These are phyloP conservation scores for Gavia stellata DNA, from an alignment of 2,113 vertebrate genomes.

Conservation along the genomic window DNA sequence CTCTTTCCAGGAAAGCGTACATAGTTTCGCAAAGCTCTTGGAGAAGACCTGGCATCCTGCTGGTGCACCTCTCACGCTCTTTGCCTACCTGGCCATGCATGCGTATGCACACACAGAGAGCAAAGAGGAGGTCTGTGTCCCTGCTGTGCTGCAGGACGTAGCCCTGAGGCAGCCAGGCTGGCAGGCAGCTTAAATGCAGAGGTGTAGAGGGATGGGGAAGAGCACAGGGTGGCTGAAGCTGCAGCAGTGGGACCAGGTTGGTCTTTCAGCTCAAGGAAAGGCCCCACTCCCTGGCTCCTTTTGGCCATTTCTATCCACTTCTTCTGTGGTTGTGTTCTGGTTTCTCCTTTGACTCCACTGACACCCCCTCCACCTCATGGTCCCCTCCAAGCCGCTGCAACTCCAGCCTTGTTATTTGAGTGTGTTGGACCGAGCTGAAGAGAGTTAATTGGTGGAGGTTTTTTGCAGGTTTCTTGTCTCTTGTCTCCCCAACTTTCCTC, in stretches of 20 bases:
- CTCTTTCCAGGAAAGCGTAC: not conserved
- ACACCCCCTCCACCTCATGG: not conserved
- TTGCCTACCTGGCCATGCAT: not conserved
- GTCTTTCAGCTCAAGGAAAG: not conserved
- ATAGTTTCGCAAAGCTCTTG: not conserved
- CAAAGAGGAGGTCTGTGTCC: not conserved
- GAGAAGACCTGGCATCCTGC: not conserved
- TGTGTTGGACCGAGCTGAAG: not conserved
- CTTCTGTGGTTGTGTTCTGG: not conserved
- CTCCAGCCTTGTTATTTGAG: not conserved
- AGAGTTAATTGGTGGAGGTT: not conserved
- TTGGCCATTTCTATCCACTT: not conserved
- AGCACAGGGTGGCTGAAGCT: not conserved
- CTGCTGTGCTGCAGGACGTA: not conserved
- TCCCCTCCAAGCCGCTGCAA: not conserved
- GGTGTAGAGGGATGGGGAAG: not conserved
- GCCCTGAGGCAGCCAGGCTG: not conserved
- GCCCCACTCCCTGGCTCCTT: not conserved
- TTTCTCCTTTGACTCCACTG: not conserved
- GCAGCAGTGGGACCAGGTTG: not conserved
- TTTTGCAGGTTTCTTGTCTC: not conserved
- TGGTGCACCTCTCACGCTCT: accelerated
- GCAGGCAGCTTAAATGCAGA: not conserved
- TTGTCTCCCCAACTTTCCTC: not conserved
- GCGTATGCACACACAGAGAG: not conserved